These are phyloP conservation scores for Ctenoplectra terminalis DNA, from an alignment of 1,140 invertebrate genomes.

Conservation along the genomic window DNA sequence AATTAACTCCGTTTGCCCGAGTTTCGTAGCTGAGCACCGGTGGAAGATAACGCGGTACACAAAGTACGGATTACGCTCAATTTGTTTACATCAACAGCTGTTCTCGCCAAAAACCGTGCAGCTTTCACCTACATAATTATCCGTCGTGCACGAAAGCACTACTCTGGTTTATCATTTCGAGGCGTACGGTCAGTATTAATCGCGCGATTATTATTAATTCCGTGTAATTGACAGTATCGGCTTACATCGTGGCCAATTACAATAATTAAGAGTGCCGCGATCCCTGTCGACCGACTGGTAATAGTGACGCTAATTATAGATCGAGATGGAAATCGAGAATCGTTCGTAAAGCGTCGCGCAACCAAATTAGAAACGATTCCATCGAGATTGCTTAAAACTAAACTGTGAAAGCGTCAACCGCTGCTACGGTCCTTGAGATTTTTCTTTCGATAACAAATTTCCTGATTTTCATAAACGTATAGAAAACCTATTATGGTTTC, in stretches of 20 bases:
- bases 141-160: not conserved
- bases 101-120: not conserved
- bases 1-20: not conserved
- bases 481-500: no score
- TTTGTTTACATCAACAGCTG: constrained; percentile 41
- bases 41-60: not conserved
- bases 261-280: not conserved
- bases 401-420: no score
- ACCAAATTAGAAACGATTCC: no score
- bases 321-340: not conserved
- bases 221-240: constrained; percentile 10
- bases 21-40: not conserved
- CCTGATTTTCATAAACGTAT: no score
- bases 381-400: no score
- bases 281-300: not conserved
- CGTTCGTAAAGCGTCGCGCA: no score
- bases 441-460: no score
- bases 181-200: not conserved
- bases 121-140: constrained; percentile 48
- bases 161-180: not conserved
- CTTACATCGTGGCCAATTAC: not conserved
- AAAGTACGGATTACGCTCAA: constrained; percentile 12
- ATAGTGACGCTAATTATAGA: not conserved
- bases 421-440: no score
- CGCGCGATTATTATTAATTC: constrained; percentile 31